Base-by-base conservation (phyloP, 2,888 invertebrate species). In the Macrophya alboannulata region DNA sequence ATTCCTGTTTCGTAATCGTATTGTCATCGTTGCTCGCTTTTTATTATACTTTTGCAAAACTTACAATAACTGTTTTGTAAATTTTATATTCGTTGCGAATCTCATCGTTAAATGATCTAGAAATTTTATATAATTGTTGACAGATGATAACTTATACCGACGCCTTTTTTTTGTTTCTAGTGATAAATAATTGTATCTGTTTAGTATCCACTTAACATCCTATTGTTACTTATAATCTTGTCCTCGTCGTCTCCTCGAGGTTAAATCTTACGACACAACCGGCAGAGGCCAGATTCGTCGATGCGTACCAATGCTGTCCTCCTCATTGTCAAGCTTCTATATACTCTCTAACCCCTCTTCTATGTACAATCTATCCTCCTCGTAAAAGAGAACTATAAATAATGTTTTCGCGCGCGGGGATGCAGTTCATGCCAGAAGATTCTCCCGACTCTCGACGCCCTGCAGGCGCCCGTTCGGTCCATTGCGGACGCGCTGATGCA, bases 381-480 rank as follows among this genome's bases (percentile, higher is more conserved):
- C n/a, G n/a, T 43, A 45, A 74, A 74, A 43, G 72, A 51, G 37
- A 77, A 25, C 81, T 59, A 62, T 81, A 62, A 81, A 81, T 81
- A 81, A 81, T 81, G 62, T 81, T 62, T 81, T 81, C 62, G 81
- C 81, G 81, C 81, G 25, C 31, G 77, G 77, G 77, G 77, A 77
- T 77, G 72, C 72, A 74, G 77, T 55, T 10, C 1, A 1, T 31
- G 77, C 51, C 77, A 17, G 48, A 77, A 77, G 77, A 55, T 31
- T 37, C 51, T 37, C 51, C 62, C n/a, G 62, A 81, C 62, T n/a
- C 79, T 55, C 77, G 77, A 77, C 55, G 62, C 62, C 43, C n/a
- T n/a, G n/a, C 12, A 62, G 81, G 59, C 81, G 81, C 81, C 81
- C 81, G 62, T 37, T 81, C 81, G 81, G 81, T 51, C 81, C 81